phyloP scores from a whole-genome alignment of 1,140 invertebrate species.

The Frieseomelitta varia region DNA sequence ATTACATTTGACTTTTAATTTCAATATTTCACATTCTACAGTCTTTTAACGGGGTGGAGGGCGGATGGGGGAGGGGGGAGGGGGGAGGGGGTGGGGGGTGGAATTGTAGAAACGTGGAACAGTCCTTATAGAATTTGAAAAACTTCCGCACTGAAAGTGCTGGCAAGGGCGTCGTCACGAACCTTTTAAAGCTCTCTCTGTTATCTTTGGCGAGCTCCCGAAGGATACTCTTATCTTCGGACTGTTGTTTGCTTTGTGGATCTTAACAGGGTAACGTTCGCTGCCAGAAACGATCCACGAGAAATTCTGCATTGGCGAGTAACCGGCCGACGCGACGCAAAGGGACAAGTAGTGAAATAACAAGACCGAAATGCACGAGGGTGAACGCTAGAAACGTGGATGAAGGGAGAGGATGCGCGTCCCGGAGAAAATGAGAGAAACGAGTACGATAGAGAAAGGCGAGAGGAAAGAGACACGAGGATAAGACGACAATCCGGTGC shows the following conservation, averaged over 20 bases:
- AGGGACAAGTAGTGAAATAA: slow-evolving; percentile 60
- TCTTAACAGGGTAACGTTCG: slow-evolving; percentile 70
- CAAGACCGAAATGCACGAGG: slow-evolving; percentile 56
- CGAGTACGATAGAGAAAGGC: background rate
- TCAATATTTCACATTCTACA: background rate
- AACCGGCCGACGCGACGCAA: slow-evolving; percentile 39
- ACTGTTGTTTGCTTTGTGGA: slow-evolving; percentile 71
- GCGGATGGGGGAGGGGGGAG: too few species aligned
- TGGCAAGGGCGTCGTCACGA: slow-evolving; percentile 55
- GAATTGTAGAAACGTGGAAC: background rate
- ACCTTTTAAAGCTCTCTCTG: slow-evolving; percentile 73
- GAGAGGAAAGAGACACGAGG: slow-evolving; percentile 36
- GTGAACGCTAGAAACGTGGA: slow-evolving; percentile 21
- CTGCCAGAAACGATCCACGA: slow-evolving; percentile 59
- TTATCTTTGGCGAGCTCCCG: slow-evolving; percentile 71
- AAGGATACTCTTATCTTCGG: slow-evolving; percentile 71
- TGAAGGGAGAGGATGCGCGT: background rate
- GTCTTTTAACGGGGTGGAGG: background rate
- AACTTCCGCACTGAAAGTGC: slow-evolving; percentile 12
- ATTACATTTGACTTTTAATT: background rate
- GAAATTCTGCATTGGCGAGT: slow-evolving; percentile 52
- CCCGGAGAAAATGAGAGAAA: background rate
- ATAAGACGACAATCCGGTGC: slow-evolving; percentile 71
- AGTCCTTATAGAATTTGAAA: slow-evolving; percentile 1
- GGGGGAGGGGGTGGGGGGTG: too few species aligned